phyloP scores from a whole-genome alignment of 2,113 vertebrate genomes.

The Tupaia tana region DNA sequence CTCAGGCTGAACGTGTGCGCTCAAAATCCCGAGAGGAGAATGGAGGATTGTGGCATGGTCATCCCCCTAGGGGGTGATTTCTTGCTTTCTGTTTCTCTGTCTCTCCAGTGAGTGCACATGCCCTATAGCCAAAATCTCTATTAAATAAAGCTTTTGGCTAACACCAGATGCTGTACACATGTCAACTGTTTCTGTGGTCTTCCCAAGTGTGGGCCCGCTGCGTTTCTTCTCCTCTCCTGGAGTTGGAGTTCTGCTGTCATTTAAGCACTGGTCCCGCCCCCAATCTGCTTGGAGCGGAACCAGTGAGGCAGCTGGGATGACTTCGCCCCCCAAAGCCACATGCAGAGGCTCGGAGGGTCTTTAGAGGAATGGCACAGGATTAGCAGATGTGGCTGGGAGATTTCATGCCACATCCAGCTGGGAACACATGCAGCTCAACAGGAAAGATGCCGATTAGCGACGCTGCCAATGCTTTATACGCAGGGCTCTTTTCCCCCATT shows the following conservation, averaged over 20 bases:
- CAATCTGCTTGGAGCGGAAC: not conserved
- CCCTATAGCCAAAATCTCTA: too few species aligned
- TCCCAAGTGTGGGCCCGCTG: not conserved
- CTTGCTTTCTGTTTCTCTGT: too few species aligned
- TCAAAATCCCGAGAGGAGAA: too few species aligned
- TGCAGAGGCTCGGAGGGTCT: conserved; percentile 29
- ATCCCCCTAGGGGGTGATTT: too few species aligned
- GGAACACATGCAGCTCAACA: conserved; percentile 25
- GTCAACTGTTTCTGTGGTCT: not conserved
- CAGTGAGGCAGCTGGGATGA: conserved; percentile 6
- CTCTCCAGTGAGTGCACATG: too few species aligned
- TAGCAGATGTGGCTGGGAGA: conserved; percentile 44
- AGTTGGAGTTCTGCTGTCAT: not conserved
- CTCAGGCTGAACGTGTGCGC: too few species aligned
- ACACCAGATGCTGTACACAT: not conserved
- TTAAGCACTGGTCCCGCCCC: not conserved
- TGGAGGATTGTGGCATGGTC: too few species aligned
- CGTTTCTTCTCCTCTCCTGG: not conserved
- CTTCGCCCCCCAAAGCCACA: not conserved
- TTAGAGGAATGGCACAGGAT: not conserved
- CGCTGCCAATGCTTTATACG: conserved; percentile 59
- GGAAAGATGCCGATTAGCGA: conserved; percentile 30
- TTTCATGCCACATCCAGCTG: conserved; percentile 41
- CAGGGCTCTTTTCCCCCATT: not conserved
- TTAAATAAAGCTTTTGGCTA: not conserved